Conservation (phyloP, 2,113 vertebrate genomes). For the Syngnathoides biaculeatus region DNA sequence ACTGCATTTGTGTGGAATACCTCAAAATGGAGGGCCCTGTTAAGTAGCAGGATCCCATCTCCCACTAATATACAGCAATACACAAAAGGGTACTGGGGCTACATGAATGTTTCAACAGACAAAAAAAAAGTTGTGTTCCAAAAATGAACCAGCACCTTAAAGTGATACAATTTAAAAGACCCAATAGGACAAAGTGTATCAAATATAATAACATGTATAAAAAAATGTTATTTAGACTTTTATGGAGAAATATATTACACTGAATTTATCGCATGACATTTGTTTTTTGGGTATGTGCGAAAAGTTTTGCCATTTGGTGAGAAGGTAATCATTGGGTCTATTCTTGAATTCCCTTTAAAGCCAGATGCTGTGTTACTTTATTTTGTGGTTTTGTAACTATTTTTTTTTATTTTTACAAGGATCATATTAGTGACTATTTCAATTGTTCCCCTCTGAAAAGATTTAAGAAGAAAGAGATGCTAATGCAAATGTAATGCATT, state of each 20-base stretch:
- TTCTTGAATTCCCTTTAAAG: conserved; percentile 47
- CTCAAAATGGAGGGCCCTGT: conserved; percentile 26
- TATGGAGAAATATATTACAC: conserved; percentile 74
- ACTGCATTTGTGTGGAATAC: conserved; percentile 18
- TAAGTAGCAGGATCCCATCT: conserved; percentile 21
- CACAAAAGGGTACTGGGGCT: conserved; percentile 59
- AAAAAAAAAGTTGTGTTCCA: conserved; percentile 50
- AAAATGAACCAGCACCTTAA: conserved; percentile 78
- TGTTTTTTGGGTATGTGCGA: conserved; percentile 56
- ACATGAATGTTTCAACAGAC: conserved; percentile 69
- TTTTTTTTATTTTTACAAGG: conserved; percentile 84
- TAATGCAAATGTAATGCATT: conserved; percentile 81
- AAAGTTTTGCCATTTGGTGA: conserved; percentile 42
- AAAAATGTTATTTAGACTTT: conserved; percentile 72
- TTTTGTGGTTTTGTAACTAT: conserved; percentile 75
- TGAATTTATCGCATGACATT: conserved; percentile 71
- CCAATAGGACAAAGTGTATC: conserved; percentile 63
- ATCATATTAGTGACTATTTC: conserved; percentile 87
- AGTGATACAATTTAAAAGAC: conserved; percentile 50
- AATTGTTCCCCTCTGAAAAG: conserved; percentile 56
- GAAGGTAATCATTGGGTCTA: conserved; percentile 46
- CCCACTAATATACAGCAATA: conserved; percentile 27
- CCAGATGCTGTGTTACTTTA: conserved; percentile 75
- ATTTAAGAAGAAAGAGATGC: conserved; percentile 76
- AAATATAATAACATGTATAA: conserved; percentile 70